Evolutionary conservation across 2,888 invertebrate genomes (phyloP).

Genomic region (Lamellibrachia columna): DNA sequence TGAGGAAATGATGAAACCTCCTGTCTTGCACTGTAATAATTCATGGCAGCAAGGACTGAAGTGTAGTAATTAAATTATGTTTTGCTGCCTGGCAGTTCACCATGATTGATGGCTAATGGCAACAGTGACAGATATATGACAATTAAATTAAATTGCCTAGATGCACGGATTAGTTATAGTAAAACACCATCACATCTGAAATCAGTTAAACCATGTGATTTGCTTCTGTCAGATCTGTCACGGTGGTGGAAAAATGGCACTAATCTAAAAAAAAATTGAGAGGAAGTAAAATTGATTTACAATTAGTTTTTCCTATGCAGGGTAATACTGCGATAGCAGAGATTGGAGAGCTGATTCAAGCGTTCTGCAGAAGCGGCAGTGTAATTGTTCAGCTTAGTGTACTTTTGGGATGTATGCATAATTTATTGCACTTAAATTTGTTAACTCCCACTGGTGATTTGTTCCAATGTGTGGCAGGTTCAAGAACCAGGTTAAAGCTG

Average conservation of each 20-base stretch:
- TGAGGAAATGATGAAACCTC: neutral
- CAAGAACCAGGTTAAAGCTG: too few relatives aligned
- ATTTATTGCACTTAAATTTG: too few relatives aligned
- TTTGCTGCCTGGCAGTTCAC: neutral
- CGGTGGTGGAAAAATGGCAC: neutral
- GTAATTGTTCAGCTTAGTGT: too few relatives aligned
- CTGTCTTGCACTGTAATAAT: neutral
- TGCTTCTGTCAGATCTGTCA: neutral
- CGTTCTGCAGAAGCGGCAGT: too few relatives aligned
- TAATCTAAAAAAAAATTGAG: neutral
- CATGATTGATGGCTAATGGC: neutral
- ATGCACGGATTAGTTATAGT: neutral
- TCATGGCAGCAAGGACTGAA: neutral
- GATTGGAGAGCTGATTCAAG: too few relatives aligned
- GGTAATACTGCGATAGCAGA: too few relatives aligned
- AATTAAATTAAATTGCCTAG: neutral
- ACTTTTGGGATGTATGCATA: too few relatives aligned
- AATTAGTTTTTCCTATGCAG: neutral
- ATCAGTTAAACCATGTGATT: neutral
- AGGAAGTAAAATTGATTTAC: neutral
- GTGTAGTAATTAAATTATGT: neutral
- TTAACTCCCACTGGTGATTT: too few relatives aligned
- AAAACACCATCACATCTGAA: neutral
- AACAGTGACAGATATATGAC: constrained; percentile 12
- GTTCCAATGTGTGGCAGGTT: too few relatives aligned